Evolutionary conservation across 37 sponge, comb jelly and placozoan genomes (phyloP), one percentile per base, ranked within the genome.

Genomic region (Geodia barretti): DNA sequence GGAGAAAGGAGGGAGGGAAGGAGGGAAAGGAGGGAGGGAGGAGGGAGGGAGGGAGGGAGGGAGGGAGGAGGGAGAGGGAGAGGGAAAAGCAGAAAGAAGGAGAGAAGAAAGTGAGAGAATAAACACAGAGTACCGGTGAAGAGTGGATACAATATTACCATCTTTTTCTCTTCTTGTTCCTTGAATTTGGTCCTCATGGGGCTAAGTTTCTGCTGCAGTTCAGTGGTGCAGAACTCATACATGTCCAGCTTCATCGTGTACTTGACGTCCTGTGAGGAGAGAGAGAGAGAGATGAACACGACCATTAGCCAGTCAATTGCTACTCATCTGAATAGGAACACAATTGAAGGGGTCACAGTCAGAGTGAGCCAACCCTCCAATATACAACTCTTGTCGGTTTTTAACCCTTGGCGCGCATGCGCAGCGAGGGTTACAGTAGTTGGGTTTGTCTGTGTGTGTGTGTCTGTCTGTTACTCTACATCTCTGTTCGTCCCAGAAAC

Each of bases 171-270:
- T 69, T 98, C 96, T n/a, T 88, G 67, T 72, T 89, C 90, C 64
- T 93, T 95, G 64, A 92, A 91, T 11, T 66, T 31, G 26, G 72
- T 60, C 54, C 99, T 65, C 36, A 65, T 84, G 0, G 93, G 91
- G 1, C 78, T 0, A 40, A 98, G 84, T 67, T 88, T 89, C 42
- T 93, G 73, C 80, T 98, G 87, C 47, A 98, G 88, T 64, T 92
- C 93, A 23, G 95, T 75, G 0, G 97, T 83, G 67, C 99, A 98
- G 65, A 98, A 83, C 38, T 94, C 94, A 41, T 79, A 94, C 76
- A 92, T 80, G 66, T 98, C 99, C 62, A 97, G 74, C 36, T 84
- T 75, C 77, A 91, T 70, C 14, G 88, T 77, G 68, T 92, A 97
- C 60, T 97, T 92, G 0, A 97, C 85, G 79, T 97, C 98, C 98